Base-by-base conservation (phyloP, 2,113 vertebrate species). In the Rhinopithecus roxellana region DNA sequence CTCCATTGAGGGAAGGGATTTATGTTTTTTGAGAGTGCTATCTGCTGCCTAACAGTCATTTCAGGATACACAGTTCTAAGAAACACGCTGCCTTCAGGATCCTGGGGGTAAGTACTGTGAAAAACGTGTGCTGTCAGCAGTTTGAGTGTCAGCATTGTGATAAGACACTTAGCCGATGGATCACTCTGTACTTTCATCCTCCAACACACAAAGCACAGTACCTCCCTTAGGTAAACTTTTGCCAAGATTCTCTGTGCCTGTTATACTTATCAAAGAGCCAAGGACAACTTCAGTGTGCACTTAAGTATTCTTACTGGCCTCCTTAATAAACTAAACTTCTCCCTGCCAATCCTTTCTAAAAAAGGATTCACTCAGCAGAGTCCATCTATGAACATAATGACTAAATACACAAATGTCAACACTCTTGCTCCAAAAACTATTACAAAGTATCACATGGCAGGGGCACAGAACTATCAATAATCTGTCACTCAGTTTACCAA, bases 101-200 rank as follows among this genome's bases (percentile, higher is more conserved):
- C 13, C 61, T 16, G 40, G 25, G 25, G 32, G 2, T 45, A 69
- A 87, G 84, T 93, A 96, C 90, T 1, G 92, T 88, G 86, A 97
- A 87, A 96, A 92, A 30, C 27, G 94, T 98, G 98, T 96, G 92
- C 96, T 98, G 98, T 99, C 98, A 99, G 99, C 89, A 98, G 97
- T 96, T 61, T 0, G 97, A 98, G 98, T 97, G 94, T 99, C 98
- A 99, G 97, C 98, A 99, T 6, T 25, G 98, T 98, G 98, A 23
- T 74, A 92, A 88, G 30, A 30, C 97, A 98, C 98, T 99, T 97
- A 98, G 99, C 97, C 97, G 98, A 98, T 99, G 99, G 99, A 99
- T 99, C 99, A 99, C 98, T 99, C 98, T 92, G 38, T 97, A 95
- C 97, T 98, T 98, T 99, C 99, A 99, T 99, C 99, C 98, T 98